Percentiles rank a stretch among this genome's conserved stretches.
These are phyloP conservation scores for Pardalotus punctatus DNA, from an alignment of 2,113 vertebrate genomes.

Conservation along the genomic window DNA sequence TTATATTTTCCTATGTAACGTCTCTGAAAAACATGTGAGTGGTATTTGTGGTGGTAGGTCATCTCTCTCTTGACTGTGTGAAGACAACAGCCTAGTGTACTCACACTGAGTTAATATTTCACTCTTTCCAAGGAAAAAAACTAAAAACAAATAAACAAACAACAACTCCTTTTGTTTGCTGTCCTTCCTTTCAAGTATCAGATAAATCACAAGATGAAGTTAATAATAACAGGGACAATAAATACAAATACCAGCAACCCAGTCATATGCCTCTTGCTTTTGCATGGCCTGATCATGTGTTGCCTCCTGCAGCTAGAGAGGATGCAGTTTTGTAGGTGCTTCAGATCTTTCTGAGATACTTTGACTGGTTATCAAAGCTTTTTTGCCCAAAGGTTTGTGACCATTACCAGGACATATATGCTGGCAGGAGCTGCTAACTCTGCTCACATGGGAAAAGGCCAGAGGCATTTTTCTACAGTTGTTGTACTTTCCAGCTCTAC, in stretches of 20 bases:
- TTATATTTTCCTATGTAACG: conserved; percentile 42
- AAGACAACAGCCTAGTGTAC: conserved; percentile 64
- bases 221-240: conserved; percentile 41
- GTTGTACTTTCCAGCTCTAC: background rate
- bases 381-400: background rate
- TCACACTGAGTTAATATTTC: conserved; percentile 10
- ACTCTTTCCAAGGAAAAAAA: conserved; percentile 9
- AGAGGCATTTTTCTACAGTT: background rate
- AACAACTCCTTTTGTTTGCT: conserved; percentile 57
- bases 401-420: background rate
- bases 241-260: background rate
- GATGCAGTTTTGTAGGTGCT: background rate
- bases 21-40: conserved; percentile 59
- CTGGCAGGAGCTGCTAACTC: background rate
- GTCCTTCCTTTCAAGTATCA: conserved; percentile 18
- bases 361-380: background rate
- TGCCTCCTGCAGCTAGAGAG: conserved; percentile 15
- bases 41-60: conserved; percentile 46
- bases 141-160: conserved; percentile 50
- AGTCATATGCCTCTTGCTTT: conserved; percentile 36
- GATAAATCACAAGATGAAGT: conserved; percentile 42
- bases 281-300: conserved; percentile 2
- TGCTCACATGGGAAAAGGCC: conserved; percentile 7
- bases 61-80: conserved; percentile 48
- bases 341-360: background rate